A percentile compares a stretch with the other conserved stretches of the same genome.
Evolutionary conservation across 2,888 invertebrate species (phyloP).

Genomic region (Cactoblastis cactorum): DNA sequence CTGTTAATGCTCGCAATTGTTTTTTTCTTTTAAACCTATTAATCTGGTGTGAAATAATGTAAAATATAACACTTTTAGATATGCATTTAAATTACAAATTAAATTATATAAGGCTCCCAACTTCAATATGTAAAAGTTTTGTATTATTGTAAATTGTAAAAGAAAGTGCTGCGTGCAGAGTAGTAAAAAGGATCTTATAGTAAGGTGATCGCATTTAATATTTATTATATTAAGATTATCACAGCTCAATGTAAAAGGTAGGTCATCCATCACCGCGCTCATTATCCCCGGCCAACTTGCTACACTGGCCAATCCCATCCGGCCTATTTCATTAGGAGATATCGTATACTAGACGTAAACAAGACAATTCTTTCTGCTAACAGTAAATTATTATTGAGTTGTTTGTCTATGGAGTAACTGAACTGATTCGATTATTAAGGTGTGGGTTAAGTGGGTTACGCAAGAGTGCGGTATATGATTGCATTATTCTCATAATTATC

Average conservation of each 20-base stretch:
- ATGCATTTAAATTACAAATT: too few relatives aligned
- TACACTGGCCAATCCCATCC: not conserved
- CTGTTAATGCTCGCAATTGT: too few relatives aligned
- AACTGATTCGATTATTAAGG: constrained; percentile 13
- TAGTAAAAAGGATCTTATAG: too few relatives aligned
- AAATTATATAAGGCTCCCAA: too few relatives aligned
- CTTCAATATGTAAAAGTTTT: too few relatives aligned
- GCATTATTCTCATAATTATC: too few relatives aligned
- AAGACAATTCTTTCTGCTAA: constrained; percentile 25
- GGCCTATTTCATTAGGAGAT: constrained; percentile 6
- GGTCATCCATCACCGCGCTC: constrained; percentile 8
- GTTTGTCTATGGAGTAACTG: constrained; percentile 35
- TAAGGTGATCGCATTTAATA: not conserved
- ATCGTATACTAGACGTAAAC: constrained; percentile 18
- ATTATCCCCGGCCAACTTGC: constrained; percentile 1
- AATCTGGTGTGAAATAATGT: too few relatives aligned
- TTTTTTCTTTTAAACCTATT: too few relatives aligned
- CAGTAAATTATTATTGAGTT: constrained; percentile 32
- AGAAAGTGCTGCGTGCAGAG: too few relatives aligned
- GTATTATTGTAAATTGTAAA: too few relatives aligned
- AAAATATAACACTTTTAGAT: too few relatives aligned
- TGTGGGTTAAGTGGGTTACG: not conserved
- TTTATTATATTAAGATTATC: constrained; percentile 1
- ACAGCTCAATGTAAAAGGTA: not conserved
- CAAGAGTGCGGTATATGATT: not conserved